Conservation (phyloP, 2,797 vertebrate genomes). For the Emys orbicularis region DNA sequence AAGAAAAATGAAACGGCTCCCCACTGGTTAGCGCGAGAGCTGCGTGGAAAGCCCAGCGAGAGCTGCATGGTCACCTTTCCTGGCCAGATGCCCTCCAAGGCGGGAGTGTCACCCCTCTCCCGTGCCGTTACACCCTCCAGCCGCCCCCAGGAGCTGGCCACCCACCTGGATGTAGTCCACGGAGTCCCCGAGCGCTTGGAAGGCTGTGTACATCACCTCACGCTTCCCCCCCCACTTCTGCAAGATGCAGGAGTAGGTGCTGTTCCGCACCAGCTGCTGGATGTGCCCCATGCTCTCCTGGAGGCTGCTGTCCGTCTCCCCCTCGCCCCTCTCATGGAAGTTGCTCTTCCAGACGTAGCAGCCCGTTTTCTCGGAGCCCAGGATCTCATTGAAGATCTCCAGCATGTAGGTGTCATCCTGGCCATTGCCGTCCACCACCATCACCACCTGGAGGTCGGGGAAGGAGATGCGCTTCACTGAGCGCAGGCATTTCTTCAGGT, state of each 20-base stretch:
- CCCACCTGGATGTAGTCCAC: conserved; percentile 97
- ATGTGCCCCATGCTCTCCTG: conserved; percentile 86
- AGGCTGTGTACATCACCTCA: conserved; percentile 99
- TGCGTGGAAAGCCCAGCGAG: neutral
- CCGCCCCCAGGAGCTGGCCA: neutral
- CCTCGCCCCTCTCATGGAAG: conserved; percentile 86
- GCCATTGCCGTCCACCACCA: conserved; percentile 97
- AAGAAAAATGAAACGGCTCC: neutral
- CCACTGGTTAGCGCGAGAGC: neutral
- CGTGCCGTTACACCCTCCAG: neutral
- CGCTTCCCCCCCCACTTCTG: conserved; percentile 98
- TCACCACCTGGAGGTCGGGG: conserved; percentile 93
- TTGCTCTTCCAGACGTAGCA: conserved; percentile 95
- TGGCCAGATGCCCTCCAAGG: no score
- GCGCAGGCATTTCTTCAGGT: conserved; percentile 94
- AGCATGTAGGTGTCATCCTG: conserved; percentile 96
- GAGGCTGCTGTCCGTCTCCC: conserved; percentile 83
- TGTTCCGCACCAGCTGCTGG: conserved; percentile 84
- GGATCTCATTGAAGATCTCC: conserved; percentile 97
- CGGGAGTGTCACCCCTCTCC: neutral
- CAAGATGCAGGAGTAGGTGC: conserved; percentile 92
- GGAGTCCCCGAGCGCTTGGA: conserved; percentile 93
- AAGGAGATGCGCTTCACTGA: conserved; percentile 93
- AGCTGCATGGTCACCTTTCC: no score
- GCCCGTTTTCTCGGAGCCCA: conserved; percentile 89